Evolutionary conservation across 2,888 invertebrate species (phyloP).

Genomic region (Steinernema carpocapsae): DNA sequence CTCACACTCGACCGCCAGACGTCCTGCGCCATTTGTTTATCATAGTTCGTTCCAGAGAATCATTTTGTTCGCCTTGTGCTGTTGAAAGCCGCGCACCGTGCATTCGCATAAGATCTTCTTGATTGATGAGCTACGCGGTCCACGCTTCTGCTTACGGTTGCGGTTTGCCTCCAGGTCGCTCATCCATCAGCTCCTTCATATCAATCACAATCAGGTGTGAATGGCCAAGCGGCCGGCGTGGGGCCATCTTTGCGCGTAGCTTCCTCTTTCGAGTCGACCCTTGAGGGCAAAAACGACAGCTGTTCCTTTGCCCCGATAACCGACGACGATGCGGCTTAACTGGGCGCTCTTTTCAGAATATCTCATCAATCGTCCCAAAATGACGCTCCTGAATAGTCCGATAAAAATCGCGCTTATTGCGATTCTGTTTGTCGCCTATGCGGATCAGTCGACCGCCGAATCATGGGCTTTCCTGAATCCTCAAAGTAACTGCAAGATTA

Average conservation of each 20-base stretch:
- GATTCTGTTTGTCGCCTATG: background rate
- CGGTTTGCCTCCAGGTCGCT: background rate
- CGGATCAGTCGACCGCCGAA: background rate
- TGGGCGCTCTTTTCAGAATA: slow-evolving; percentile 12
- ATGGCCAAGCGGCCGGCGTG: background rate
- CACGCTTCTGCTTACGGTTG: background rate
- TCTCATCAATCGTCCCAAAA: background rate
- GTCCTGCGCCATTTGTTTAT: background rate
- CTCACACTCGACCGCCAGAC: background rate
- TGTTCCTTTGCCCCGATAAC: slow-evolving; percentile 15
- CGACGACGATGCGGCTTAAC: background rate
- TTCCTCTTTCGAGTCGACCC: background rate
- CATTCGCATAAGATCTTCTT: background rate
- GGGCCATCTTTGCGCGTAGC: background rate
- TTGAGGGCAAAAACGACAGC: slow-evolving; percentile 23
- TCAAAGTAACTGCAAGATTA: slow-evolving; percentile 41
- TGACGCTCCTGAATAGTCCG: background rate
- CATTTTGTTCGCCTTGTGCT: background rate
- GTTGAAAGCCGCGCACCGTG: background rate
- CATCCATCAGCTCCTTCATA: background rate
- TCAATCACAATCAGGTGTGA: background rate
- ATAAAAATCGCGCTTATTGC: background rate
- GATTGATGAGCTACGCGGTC: background rate
- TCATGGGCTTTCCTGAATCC: slow-evolving; percentile 39
- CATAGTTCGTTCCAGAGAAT: background rate